Evolutionary conservation across 2,113 vertebrate genomes (phyloP), one percentile per base, ranked within the genome.

Genomic region (Muntiacus muntjak): DNA sequence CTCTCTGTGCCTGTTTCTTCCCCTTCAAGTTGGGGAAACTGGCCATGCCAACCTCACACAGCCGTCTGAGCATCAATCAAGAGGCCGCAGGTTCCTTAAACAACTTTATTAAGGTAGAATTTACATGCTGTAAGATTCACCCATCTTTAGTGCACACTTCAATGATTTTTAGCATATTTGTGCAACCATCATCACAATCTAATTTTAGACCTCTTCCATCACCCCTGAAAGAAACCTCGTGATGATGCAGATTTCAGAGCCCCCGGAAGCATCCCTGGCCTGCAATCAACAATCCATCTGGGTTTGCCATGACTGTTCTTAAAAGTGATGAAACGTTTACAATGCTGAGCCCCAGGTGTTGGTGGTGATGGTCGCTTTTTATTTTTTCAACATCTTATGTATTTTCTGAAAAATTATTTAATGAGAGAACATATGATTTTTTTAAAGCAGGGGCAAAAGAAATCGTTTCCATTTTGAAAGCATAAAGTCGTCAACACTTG

Each of bases 201-300:
- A 97, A 95, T 91, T 96, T 97, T 95, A 97, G 79, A 92, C 52
- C 9, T 43, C 54, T 83, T 91, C 91, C 67, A 23, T 92, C 93
- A 50, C 76, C 93, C 82, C 57, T 0, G 30, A 71, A 91, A 92
- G 83, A 92, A 60, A 52, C 30, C 89, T 91, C 40, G 1, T 23
- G 36, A 95, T 30, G 62, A 58, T 30, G 60, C 11, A 25, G 90
- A 67, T 81, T 84, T 58, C 62, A 74, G 62, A 90, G 67, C n/a
- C 40, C 30, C 28, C 0, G 4, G 89, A 76, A 58, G 89, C 36
- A 11, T 28, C 50, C 50, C 52, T 60, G 87, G 79, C 50, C 50
- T 10, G 33, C 15, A 4, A 67, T 28, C 71, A 14, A 17, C 30
- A 3, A 4, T 1, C 21, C 81, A 0, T 64, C 58, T 5, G 74